A percentile compares a stretch with the other conserved stretches of the same genome.
phyloP scores from a whole-genome alignment of 2,797 vertebrate species.

The Rhinogobio ventralis region DNA sequence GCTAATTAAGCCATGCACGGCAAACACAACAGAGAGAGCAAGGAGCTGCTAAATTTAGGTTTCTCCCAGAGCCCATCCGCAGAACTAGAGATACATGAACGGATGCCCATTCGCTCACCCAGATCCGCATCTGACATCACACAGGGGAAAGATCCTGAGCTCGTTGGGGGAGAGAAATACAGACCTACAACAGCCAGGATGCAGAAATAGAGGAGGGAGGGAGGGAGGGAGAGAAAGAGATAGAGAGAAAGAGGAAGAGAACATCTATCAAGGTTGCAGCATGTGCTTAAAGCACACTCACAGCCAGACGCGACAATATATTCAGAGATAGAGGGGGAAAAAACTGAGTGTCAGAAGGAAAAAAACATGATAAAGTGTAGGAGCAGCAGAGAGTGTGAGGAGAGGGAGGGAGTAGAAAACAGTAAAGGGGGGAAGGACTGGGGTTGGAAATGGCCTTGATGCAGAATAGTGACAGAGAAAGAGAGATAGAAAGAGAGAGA shows the following conservation, averaged over 20 bases:
- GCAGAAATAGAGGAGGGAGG: conserved; percentile 3
- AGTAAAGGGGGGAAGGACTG: conserved; percentile 22
- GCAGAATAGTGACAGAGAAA: conserved; percentile 13
- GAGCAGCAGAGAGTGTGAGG: conserved; percentile 2
- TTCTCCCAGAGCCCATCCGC: conserved; percentile 62
- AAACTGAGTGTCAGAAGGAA: conserved; percentile 40
- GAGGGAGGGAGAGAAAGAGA: neutral
- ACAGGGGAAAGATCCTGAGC: conserved; percentile 31
- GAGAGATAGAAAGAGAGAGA: neutral
- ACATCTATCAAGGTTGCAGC: conserved; percentile 48
- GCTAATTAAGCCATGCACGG: conserved; percentile 74
- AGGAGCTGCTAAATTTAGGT: conserved; percentile 70
- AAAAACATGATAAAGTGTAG: conserved; percentile 45
- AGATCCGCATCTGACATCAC: conserved; percentile 44
- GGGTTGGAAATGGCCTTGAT: conserved; percentile 43
- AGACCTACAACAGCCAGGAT: conserved; percentile 30
- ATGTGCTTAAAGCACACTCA: conserved; percentile 47
- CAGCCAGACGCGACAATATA: conserved; percentile 48
- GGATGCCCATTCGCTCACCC: conserved; percentile 24
- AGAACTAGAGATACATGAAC: conserved; percentile 38
- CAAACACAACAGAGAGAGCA: conserved; percentile 65
- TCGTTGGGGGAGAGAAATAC: conserved; percentile 22
- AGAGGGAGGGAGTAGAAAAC: conserved; percentile 43
- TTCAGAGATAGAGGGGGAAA: conserved; percentile 39
- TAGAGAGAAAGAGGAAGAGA: conserved; percentile 22